Conservation (phyloP, 2,797 vertebrate genomes). For the Chiloscyllium punctatum region DNA sequence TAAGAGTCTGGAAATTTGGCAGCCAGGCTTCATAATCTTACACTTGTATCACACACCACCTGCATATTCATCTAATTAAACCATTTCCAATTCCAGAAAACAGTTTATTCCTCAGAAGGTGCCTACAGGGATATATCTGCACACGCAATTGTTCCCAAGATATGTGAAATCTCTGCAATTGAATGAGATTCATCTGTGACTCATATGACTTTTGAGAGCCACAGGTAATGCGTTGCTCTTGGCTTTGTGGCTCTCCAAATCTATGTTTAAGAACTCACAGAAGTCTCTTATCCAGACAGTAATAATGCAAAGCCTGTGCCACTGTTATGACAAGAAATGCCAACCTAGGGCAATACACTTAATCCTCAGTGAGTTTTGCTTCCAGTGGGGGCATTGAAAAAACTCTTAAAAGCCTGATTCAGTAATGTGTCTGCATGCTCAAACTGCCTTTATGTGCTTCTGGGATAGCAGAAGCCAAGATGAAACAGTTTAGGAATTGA, state of each 20-base stretch:
- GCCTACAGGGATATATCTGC: slow-evolving; percentile 10
- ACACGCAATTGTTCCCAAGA: neutral
- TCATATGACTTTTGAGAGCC: slow-evolving; percentile 9
- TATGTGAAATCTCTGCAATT: slow-evolving; percentile 30
- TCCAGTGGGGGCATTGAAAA: slow-evolving; percentile 26
- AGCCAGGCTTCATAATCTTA: neutral
- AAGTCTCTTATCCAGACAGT: slow-evolving; percentile 17
- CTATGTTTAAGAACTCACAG: slow-evolving; percentile 15
- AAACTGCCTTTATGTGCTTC: neutral
- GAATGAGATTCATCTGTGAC: slow-evolving; percentile 28
- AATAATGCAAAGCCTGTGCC: neutral
- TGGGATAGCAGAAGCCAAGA: slow-evolving; percentile 10
- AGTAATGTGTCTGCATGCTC: slow-evolving; percentile 11
- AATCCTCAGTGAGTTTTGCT: neutral
- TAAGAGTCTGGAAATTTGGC: slow-evolving; percentile 22
- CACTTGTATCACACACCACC: slow-evolving; percentile 29
- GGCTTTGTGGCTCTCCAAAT: neutral
- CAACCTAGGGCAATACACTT: slow-evolving; percentile 28
- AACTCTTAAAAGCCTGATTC: slow-evolving; percentile 16
- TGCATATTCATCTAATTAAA: slow-evolving; percentile 33
- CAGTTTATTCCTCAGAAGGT: slow-evolving; percentile 15
- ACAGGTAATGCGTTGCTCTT: neutral
- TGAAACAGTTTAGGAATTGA: slow-evolving; percentile 9
- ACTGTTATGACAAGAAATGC: slow-evolving; percentile 15
- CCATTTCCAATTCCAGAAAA: slow-evolving; percentile 31